phyloP scores from a whole-genome alignment of 2,888 invertebrate genomes.

The Germaria angustata region DNA sequence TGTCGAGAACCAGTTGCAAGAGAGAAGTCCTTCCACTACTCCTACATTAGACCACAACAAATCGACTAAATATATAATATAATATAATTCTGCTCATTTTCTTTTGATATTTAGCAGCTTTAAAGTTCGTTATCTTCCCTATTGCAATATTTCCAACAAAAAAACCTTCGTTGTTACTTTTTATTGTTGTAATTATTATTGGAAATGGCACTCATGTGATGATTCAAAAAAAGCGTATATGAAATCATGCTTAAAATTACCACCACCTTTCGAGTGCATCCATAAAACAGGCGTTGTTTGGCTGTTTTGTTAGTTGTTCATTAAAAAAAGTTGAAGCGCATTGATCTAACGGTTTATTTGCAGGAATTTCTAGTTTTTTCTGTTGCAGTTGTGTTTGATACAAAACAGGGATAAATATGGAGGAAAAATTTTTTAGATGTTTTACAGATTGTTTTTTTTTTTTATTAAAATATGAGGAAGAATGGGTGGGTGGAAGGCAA shows the following conservation, averaged over 20 bases:
- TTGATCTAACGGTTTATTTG: conserved; percentile 47
- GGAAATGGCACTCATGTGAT: conserved; percentile 46
- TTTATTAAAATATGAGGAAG: neutral
- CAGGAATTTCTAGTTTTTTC: conserved; percentile 33
- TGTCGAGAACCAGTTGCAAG: no score
- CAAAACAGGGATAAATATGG: conserved; percentile 31
- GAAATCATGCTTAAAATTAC: conserved; percentile 22
- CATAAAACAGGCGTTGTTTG: conserved; percentile 27
- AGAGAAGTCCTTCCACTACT: no score
- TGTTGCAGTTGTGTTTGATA: conserved; percentile 12
- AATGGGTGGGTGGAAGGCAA: neutral
- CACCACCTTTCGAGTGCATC: conserved; percentile 13
- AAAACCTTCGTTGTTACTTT: neutral
- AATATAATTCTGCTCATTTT: no score
- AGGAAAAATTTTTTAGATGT: neutral
- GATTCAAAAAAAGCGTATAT: conserved; percentile 14
- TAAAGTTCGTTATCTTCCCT: neutral
- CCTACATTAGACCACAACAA: no score
- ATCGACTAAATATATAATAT: no score
- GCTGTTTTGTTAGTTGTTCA: neutral
- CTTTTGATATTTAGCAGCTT: neutral
- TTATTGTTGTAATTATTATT: conserved; percentile 51
- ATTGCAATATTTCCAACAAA: neutral
- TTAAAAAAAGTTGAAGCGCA: conserved; percentile 12
- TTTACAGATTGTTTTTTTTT: neutral